Evolutionary conservation across 2,888 invertebrate species (phyloP).

Genomic region (Eupithecia exiguata): DNA sequence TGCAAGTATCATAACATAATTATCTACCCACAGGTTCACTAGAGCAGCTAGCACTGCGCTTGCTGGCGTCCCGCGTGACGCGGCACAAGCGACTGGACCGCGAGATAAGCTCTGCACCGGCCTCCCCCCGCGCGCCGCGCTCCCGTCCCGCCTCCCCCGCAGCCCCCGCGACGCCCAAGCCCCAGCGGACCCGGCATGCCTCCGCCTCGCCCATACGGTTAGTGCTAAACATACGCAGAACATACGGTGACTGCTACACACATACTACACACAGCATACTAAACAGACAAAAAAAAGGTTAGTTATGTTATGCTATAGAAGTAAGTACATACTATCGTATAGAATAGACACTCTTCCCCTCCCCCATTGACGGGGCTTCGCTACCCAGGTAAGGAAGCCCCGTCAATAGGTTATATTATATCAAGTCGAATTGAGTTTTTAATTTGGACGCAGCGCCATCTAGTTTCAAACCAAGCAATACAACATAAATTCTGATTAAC

Average conservation of each 20-base stretch:
- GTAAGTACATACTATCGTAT: too few species aligned
- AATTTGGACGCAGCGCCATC: background rate
- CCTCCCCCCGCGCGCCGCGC: slow-evolving; percentile 87
- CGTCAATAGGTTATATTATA: too few species aligned
- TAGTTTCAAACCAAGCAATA: background rate
- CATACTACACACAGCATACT: too few species aligned
- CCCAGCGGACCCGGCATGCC: slow-evolving; percentile 87
- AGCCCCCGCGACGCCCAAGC: slow-evolving; percentile 66
- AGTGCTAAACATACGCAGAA: background rate
- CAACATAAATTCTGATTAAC: too few species aligned
- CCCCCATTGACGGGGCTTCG: too few species aligned
- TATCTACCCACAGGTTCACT: slow-evolving; percentile 63
- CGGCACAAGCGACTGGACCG: slow-evolving; percentile 51
- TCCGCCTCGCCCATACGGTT: slow-evolving; percentile 90
- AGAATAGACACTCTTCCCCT: too few species aligned
- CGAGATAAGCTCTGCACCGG: slow-evolving; percentile 75
- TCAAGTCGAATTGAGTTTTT: too few species aligned
- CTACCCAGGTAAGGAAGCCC: too few species aligned
- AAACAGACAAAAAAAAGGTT: too few species aligned
- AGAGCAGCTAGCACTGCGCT: slow-evolving; percentile 74
- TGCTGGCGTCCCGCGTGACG: slow-evolving; percentile 67
- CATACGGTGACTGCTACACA: too few species aligned
- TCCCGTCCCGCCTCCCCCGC: slow-evolving; percentile 91
- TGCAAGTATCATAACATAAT: background rate
- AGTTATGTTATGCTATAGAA: too few species aligned